A percentile compares a stretch with the other conserved stretches of the same genome.
Evolutionary conservation across 1,140 invertebrate genomes (phyloP).

Genomic region (Drosophila mauritiana): DNA sequence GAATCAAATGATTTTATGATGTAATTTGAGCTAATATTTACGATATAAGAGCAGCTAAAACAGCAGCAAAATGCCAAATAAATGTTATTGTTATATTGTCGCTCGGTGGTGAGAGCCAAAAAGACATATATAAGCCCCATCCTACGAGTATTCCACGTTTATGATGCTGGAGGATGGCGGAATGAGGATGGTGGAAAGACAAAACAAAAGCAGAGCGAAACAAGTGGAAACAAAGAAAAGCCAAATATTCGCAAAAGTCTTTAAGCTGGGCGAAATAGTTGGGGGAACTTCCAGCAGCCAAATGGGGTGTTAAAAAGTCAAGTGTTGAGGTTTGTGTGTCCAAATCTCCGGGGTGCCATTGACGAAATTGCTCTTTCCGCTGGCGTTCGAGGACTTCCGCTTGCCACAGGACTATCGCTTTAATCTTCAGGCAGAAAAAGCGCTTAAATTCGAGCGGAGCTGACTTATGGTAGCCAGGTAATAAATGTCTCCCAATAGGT

Average conservation of each 20-base stretch:
- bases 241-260: slow-evolving; percentile 49
- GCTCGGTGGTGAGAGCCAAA: slow-evolving; percentile 74
- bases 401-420: slow-evolving; percentile 49
- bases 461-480: slow-evolving; percentile 45
- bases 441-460: slow-evolving; percentile 56
- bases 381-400: slow-evolving; percentile 13
- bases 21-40: slow-evolving; percentile 84
- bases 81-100: slow-evolving; percentile 84
- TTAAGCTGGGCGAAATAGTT: slow-evolving; percentile 44
- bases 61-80: slow-evolving; percentile 84
- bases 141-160: slow-evolving; percentile 47
- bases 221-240: slow-evolving; percentile 15
- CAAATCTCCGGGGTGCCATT: slow-evolving; percentile 62
- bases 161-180: slow-evolving; percentile 57
- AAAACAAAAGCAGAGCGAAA: slow-evolving; percentile 48
- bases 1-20: slow-evolving; percentile 85
- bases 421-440: slow-evolving; percentile 51
- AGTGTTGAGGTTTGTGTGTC: slow-evolving; percentile 29
- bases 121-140: slow-evolving; percentile 14
- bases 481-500: slow-evolving; percentile 76
- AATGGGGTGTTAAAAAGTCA: slow-evolving; percentile 72
- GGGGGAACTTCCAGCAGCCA: slow-evolving; percentile 2
- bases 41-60: slow-evolving; percentile 84
- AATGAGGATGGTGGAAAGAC: slow-evolving; percentile 9
- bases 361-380: slow-evolving; percentile 65